A percentile compares a stretch with the other conserved stretches of the same genome.
These are phyloP conservation scores for Mormyrus lacerda DNA, from an alignment of 2,113 vertebrate genomes.

Conservation along the genomic window DNA sequence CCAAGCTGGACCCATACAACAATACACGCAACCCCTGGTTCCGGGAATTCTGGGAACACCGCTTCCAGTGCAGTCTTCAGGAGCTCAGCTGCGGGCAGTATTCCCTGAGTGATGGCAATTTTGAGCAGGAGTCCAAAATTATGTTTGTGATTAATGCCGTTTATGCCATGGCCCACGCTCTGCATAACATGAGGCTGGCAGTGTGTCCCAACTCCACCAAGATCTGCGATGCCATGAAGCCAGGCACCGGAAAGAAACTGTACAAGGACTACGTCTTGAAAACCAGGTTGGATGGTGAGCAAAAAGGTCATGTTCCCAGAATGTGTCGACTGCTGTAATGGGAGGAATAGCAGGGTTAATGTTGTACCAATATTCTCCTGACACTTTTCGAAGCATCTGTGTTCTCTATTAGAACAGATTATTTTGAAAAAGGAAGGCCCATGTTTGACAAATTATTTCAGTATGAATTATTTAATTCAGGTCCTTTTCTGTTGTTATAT, in stretches of 20 bases:
- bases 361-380: background rate
- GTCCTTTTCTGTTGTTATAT: slow-evolving; percentile 22
- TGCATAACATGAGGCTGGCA: slow-evolving; percentile 86
- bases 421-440: background rate
- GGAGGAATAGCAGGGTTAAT: background rate
- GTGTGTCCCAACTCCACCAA: slow-evolving; percentile 82
- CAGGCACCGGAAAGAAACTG: slow-evolving; percentile 82
- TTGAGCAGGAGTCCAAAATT: slow-evolving; percentile 95
- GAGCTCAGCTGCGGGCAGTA: slow-evolving; percentile 71
- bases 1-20: slow-evolving; percentile 74
- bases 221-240: slow-evolving; percentile 83
- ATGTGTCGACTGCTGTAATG: background rate
- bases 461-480: slow-evolving; percentile 4
- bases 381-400: background rate
- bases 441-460: slow-evolving; percentile 8
- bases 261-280: slow-evolving; percentile 97
- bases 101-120: slow-evolving; percentile 70
- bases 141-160: slow-evolving; percentile 94
- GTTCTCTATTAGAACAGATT: background rate
- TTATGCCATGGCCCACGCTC: slow-evolving; percentile 85
- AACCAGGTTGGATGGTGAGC: slow-evolving; percentile 91
- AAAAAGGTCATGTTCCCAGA: background rate
- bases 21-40: slow-evolving; percentile 97
- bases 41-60: slow-evolving; percentile 94
- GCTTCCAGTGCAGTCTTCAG: slow-evolving; percentile 81